These are phyloP conservation scores for Epicauta chinensis DNA, from an alignment of 1,140 invertebrate genomes.

Conservation along the genomic window DNA sequence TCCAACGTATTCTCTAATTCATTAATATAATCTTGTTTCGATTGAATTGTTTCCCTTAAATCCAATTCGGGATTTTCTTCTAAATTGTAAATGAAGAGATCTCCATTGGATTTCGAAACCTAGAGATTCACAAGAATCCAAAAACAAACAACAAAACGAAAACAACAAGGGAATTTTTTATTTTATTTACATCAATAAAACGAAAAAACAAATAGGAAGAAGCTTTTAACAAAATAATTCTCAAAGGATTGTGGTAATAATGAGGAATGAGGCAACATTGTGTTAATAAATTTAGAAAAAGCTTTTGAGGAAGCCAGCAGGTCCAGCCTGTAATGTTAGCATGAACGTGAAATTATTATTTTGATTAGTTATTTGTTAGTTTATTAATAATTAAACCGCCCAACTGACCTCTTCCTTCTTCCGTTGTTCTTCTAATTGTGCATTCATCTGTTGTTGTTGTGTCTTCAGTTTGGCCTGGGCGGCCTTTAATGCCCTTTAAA, in stretches of 20 bases:
- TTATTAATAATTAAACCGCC: too few species aligned
- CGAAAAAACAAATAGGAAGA: conserved; percentile 17
- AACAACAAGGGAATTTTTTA: conserved; percentile 9
- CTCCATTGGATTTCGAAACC: conserved; percentile 13
- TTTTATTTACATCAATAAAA: neutral
- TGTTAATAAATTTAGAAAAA: conserved; percentile 63
- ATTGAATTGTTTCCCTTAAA: conserved; percentile 17
- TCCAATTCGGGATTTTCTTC: conserved; percentile 9
- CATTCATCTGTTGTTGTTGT: conserved; percentile 68
- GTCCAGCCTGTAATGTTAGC: conserved; percentile 57
- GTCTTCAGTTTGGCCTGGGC: conserved; percentile 78
- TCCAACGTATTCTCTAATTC: conserved; percentile 24
- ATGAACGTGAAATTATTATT: conserved; percentile 6
- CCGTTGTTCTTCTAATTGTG: conserved; percentile 56
- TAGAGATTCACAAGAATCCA: conserved; percentile 14
- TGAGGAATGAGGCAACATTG: conserved; percentile 36
- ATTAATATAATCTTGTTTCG: conserved; percentile 23
- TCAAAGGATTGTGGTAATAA: conserved; percentile 7
- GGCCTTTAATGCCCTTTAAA: conserved; percentile 71
- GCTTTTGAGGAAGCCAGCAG: conserved; percentile 82
- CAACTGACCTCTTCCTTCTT: conserved; percentile 54
- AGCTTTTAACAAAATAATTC: conserved; percentile 11
- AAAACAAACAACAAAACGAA: conserved; percentile 19
- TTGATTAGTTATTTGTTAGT: conserved; percentile 4
- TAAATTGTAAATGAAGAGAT: conserved; percentile 16